Conservation (phyloP, 2,113 vertebrate species). For the Cynopterus brachyotis region DNA sequence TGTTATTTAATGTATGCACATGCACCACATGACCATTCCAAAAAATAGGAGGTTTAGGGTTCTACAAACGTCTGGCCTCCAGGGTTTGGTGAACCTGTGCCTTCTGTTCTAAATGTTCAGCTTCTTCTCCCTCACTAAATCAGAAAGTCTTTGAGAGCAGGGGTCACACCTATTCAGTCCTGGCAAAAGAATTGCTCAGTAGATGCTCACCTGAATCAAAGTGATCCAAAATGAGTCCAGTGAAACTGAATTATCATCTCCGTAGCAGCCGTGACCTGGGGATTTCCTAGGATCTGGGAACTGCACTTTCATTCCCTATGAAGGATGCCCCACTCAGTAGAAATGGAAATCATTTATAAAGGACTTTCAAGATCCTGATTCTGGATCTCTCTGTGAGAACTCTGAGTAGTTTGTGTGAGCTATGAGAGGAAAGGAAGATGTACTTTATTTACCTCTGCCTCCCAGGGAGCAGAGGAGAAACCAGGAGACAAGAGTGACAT, state of each 20-base stretch:
- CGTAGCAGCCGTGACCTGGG: not conserved
- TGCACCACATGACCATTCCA: not conserved
- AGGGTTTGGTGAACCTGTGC: not conserved
- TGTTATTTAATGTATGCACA: not conserved
- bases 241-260: not conserved
- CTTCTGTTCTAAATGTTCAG: not conserved
- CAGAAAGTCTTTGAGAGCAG: not conserved
- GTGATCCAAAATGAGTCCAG: not conserved
- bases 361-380: not conserved
- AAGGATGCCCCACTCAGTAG: not conserved
- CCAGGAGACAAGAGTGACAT: not conserved
- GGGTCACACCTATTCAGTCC: not conserved
- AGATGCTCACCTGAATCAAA: not conserved
- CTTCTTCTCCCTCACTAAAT: not conserved
- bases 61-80: not conserved
- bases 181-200: not conserved
- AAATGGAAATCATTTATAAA: not conserved
- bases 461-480: not conserved
- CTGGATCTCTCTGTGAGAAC: fast-evolving
- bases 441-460: not conserved
- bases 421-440: not conserved
- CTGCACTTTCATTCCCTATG: not conserved
- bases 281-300: not conserved
- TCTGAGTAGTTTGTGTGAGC: not conserved
- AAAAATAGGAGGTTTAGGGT: not conserved